Evolutionary conservation across 2,888 invertebrate genomes (phyloP), one percentile per base, ranked within the genome.

Genomic region (Mycogona germanica): DNA sequence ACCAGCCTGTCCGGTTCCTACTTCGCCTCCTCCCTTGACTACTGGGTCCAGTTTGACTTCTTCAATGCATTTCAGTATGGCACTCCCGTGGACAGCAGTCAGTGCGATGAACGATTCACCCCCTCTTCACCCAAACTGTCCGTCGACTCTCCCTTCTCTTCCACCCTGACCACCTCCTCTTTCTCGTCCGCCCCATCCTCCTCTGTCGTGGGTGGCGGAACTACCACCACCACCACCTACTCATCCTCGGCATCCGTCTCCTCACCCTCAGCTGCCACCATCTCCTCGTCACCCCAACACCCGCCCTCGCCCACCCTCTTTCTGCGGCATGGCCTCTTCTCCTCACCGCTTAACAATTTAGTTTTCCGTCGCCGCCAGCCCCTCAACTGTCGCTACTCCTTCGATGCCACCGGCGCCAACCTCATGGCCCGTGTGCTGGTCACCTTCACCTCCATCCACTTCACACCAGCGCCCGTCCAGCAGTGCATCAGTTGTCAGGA

Each of bases 41-140:
- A 89, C 68, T 89, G 89, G 89, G 89, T 89, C 0, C 89, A 89
- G 67, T 91, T 89, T 65, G 89, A 91, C 66, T 91, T 89, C 74
- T 91, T 89, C 72, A 89, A 91, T 69, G 87, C 88, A 64, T 88
- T 87, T 0, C 81, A 83, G 50, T 82, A 84, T 60, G 91, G 91
- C 0, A 86, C 85, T 59, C 82, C 85, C 0, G 83, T 89, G 0
- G 77, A 78, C 0, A 82, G 81, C 21, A 87, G 86, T 0, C 78
- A 82, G 3, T 92, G 91, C 66, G 91, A 92, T 64, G 88, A 91
- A 67, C 80, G 84, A 1, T 87, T 89, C 66, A 81, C 84, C 9
- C 40, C 40, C 5, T 7, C 30, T 7, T 21, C 12, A n/a, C 7
- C 32, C 19, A 9, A 7, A 6, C 19, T 28, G 7, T 12, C 30